Conservation (phyloP, 2,888 invertebrate species). For the Apotomis turbidana region DNA sequence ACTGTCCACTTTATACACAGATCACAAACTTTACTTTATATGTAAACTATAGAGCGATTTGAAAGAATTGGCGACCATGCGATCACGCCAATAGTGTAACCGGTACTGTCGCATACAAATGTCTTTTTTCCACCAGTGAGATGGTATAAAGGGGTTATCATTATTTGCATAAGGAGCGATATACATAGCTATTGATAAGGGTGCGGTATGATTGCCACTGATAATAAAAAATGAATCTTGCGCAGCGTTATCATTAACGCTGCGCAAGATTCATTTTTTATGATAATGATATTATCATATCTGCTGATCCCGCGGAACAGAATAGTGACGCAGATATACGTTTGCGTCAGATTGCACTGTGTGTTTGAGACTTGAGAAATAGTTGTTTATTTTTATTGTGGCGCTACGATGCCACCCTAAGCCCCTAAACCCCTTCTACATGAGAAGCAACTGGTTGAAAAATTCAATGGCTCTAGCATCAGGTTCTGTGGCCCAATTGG, state of each 20-base stretch:
- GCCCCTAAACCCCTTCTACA: no score
- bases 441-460: no score
- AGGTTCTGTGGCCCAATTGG: no score
- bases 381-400: no score
- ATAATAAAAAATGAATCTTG: slow-evolving; percentile 27
- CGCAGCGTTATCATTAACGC: slow-evolving; percentile 39
- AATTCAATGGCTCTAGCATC: no score
- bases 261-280: no score
- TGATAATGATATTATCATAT: no score
- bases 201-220: slow-evolving; percentile 51
- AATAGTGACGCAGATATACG: background rate
- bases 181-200: slow-evolving; percentile 68
- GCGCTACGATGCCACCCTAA: no score
- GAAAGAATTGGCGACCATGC: slow-evolving; percentile 43
- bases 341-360: no score
- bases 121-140: background rate
- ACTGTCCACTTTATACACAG: slow-evolving; percentile 5
- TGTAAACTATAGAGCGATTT: background rate
- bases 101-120: slow-evolving; percentile 47
- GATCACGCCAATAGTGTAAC: slow-evolving; percentile 51
- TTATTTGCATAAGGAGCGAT: slow-evolving; percentile 70
- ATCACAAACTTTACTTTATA: background rate
- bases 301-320: background rate
- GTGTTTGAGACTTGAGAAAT: no score
- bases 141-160: slow-evolving; percentile 55